phyloP scores from a whole-genome alignment of 2,888 invertebrate genomes.

The Drosophila sordidula region DNA sequence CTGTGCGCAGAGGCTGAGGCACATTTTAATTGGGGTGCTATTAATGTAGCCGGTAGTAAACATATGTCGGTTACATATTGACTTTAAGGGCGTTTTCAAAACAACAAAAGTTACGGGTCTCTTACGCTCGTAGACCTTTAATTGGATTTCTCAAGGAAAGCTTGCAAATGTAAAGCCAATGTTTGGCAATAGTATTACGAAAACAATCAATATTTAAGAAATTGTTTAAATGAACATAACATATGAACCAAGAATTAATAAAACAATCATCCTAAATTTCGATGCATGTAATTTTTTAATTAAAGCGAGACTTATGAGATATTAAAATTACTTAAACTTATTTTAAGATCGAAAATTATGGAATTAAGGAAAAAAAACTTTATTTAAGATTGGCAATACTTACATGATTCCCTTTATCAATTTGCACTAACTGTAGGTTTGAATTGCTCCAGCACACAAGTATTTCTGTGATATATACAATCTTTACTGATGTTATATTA shows the following conservation, averaged over 20 bases:
- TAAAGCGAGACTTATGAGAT: too few relatives aligned
- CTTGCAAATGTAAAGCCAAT: constrained; percentile 16
- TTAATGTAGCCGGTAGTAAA: constrained; percentile 28
- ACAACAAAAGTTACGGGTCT: not conserved
- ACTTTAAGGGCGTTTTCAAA: not conserved
- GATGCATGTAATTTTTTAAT: too few relatives aligned
- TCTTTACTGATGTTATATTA: too few relatives aligned
- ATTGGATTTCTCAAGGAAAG: not conserved
- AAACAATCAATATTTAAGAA: not conserved
- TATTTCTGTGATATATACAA: too few relatives aligned
- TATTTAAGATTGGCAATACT: too few relatives aligned
- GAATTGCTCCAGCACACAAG: too few relatives aligned
- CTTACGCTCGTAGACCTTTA: not conserved
- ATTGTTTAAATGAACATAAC: not conserved
- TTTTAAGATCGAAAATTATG: too few relatives aligned
- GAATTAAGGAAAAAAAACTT: too few relatives aligned
- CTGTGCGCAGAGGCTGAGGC: not conserved
- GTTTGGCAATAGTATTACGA: not conserved
- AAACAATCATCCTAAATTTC: too few relatives aligned
- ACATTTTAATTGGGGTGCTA: constrained; percentile 51
- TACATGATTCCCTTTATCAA: too few relatives aligned
- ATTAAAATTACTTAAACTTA: too few relatives aligned
- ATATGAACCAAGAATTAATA: not conserved
- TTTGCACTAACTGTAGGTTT: too few relatives aligned
- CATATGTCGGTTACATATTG: constrained; percentile 20